These are phyloP conservation scores for Chitala chitala DNA, from an alignment of 2,113 vertebrate genomes.

Conservation along the genomic window DNA sequence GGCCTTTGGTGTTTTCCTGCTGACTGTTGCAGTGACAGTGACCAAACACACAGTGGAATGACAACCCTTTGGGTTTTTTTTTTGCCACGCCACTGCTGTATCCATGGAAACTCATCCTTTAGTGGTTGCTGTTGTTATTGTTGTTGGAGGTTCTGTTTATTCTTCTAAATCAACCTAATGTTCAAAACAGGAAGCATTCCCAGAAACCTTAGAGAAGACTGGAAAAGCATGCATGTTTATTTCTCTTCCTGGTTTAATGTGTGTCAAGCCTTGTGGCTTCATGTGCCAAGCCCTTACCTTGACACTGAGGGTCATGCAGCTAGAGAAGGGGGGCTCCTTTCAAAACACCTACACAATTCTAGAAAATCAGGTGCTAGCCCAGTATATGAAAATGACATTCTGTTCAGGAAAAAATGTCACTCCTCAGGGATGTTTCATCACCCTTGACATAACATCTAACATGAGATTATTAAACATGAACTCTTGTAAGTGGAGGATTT, in stretches of 20 bases:
- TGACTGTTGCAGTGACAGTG: background rate
- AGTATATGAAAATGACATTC: background rate
- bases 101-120: conserved; percentile 18
- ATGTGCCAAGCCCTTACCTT: conserved; percentile 16
- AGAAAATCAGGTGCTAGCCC: background rate
- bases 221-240: conserved; percentile 38
- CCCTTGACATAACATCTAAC: no score
- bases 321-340: background rate
- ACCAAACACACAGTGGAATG: background rate
- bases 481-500: no score
- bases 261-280: conserved; percentile 12
- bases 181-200: conserved; percentile 27
- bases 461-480: no score
- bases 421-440: no score
- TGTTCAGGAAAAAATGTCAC: background rate
- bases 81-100: conserved; percentile 8
- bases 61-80: conserved; percentile 18
- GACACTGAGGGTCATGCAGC: background rate
- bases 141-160: no score
- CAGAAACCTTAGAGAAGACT: conserved; percentile 26
- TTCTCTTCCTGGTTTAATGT: conserved; percentile 34
- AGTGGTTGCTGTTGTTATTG: conserved; percentile 29
- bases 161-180: conserved; percentile 24
- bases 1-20: background rate
- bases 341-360: background rate